Conservation (phyloP, 1,140 invertebrate species). For the Ceratina japonica region DNA sequence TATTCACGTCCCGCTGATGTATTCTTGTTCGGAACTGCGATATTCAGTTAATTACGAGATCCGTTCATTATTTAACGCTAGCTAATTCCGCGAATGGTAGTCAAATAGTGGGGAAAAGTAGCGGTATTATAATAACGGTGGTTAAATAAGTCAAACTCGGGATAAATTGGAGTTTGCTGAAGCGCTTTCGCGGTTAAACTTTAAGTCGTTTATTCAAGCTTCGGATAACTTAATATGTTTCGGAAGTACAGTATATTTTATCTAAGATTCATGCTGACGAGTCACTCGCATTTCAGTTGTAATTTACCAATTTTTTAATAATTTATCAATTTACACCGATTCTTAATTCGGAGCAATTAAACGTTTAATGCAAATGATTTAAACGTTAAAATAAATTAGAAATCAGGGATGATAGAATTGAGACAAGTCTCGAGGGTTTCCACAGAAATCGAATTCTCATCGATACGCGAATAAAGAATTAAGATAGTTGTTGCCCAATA, state of each 20-base stretch:
- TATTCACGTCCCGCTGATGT: too few species aligned
- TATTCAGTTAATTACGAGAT: conserved; percentile 27
- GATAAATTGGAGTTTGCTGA: not conserved
- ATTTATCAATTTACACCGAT: too few species aligned
- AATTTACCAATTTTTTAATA: too few species aligned
- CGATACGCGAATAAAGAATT: not conserved
- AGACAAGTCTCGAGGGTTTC: too few species aligned
- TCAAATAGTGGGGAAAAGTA: not conserved
- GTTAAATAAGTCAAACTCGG: not conserved
- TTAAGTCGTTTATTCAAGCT: not conserved
- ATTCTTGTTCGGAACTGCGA: conserved; percentile 5
- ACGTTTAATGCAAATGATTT: too few species aligned
- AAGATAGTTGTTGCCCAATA: too few species aligned
- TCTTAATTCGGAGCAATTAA: too few species aligned
- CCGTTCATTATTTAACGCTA: conserved; percentile 13
- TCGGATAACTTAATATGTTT: not conserved
- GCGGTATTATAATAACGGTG: not conserved
- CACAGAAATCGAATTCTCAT: not conserved
- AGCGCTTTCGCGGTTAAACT: not conserved
- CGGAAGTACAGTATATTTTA: too few species aligned
- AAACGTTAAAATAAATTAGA: too few species aligned
- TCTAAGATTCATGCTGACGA: too few species aligned
- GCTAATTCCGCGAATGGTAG: not conserved
- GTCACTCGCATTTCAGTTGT: too few species aligned
- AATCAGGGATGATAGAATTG: too few species aligned